phyloP scores from a whole-genome alignment of 2,797 vertebrate genomes.

The Ptychadena robeensis region DNA sequence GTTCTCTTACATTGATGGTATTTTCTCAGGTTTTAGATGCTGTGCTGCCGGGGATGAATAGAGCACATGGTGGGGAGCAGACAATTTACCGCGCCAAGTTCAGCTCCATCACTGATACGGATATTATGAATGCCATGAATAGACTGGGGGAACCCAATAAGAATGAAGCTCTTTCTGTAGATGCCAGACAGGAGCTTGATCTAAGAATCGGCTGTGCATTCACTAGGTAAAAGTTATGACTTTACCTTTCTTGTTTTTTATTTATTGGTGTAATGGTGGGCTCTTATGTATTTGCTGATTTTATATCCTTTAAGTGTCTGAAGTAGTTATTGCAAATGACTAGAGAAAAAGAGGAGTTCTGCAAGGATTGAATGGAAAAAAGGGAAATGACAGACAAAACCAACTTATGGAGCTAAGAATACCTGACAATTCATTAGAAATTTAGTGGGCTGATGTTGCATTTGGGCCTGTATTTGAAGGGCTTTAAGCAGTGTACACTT shows the following conservation, averaged over 20 bases:
- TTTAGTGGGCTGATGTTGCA: too few relatives aligned
- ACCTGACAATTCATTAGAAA: too few relatives aligned
- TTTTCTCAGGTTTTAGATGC: slow-evolving; percentile 88
- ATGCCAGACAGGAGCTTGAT: slow-evolving; percentile 95
- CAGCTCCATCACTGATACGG: slow-evolving; percentile 96
- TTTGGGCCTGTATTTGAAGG: too few relatives aligned
- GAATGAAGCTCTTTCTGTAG: slow-evolving; percentile 92
- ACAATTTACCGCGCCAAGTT: slow-evolving; percentile 89
- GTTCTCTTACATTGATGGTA: background rate
- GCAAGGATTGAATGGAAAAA: too few relatives aligned
- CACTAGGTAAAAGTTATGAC: slow-evolving; percentile 80
- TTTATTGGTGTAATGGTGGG: background rate
- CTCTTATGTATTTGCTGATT: background rate
- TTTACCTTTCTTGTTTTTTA: too few relatives aligned
- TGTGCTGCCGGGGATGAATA: slow-evolving; percentile 87
- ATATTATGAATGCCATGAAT: slow-evolving; percentile 94
- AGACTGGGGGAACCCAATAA: slow-evolving; percentile 88
- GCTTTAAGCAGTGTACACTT: too few relatives aligned
- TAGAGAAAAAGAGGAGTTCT: too few relatives aligned
- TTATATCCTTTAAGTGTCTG: too few relatives aligned
- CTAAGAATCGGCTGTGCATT: slow-evolving; percentile 96
- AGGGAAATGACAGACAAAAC: too few relatives aligned
- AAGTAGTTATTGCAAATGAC: too few relatives aligned
- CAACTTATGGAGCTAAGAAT: too few relatives aligned
- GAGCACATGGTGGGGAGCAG: slow-evolving; percentile 71